A percentile compares a stretch with the other conserved stretches of the same genome.
phyloP scores from a whole-genome alignment of 1,140 invertebrate species.

The Zaprionus vittiger region DNA sequence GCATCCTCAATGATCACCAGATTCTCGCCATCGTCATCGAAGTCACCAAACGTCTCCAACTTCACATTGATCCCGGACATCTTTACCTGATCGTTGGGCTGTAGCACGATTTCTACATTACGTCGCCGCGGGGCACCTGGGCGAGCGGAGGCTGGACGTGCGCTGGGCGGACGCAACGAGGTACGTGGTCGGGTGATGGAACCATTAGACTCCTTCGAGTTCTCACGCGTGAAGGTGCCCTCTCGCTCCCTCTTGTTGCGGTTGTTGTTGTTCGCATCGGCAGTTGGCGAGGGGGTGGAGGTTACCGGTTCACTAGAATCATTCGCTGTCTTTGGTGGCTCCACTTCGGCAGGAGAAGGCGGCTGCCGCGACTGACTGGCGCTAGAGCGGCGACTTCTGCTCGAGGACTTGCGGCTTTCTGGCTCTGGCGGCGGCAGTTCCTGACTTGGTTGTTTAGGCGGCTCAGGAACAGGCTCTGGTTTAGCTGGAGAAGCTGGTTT shows the following conservation, averaged over 20 bases:
- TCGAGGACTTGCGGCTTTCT: constrained; percentile 61
- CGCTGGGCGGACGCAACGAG: constrained; percentile 87
- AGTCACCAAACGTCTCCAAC: constrained; percentile 87
- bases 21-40: constrained; percentile 86
- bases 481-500: not conserved
- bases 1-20: constrained; percentile 85
- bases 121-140: constrained; percentile 90
- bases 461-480: not conserved
- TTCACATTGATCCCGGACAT: constrained; percentile 89
- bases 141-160: constrained; percentile 90
- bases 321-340: not conserved
- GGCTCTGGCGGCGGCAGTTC: constrained; percentile 33
- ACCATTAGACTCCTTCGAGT: constrained; percentile 63
- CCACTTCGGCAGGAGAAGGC: not conserved
- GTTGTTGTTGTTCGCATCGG: constrained; percentile 34
- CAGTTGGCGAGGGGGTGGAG: constrained; percentile 13
- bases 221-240: constrained; percentile 68
- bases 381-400: constrained; percentile 67
- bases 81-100: constrained; percentile 84
- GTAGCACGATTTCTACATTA: constrained; percentile 86
- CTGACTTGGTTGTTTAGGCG: constrained; percentile 19
- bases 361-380: constrained; percentile 49
- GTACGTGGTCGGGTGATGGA: constrained; percentile 84
- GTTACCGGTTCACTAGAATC: constrained; percentile 4
- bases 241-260: constrained; percentile 62